phyloP scores from a whole-genome alignment of 2,797 vertebrate species.

The Cyclopterus lumpus region DNA sequence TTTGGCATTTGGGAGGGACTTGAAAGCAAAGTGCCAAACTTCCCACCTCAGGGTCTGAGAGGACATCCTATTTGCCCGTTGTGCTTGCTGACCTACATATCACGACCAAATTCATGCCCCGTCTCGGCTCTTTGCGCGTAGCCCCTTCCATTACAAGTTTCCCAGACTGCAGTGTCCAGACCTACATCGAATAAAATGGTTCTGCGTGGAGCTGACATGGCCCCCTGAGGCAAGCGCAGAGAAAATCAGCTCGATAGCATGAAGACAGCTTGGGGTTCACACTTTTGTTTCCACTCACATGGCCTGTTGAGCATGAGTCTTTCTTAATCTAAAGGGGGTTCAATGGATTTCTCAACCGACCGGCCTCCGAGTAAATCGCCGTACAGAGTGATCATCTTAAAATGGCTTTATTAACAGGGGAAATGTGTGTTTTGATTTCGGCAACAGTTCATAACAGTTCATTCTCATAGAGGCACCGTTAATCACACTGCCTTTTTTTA shows the following conservation, averaged over 20 bases:
- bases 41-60: slow-evolving; percentile 21
- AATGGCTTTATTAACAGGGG: slow-evolving; percentile 7
- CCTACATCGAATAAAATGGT: slow-evolving; percentile 47
- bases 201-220: slow-evolving; percentile 28
- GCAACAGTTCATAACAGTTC: slow-evolving; percentile 12
- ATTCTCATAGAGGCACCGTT: not conserved
- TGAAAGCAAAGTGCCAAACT: slow-evolving; percentile 26
- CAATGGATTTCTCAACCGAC: slow-evolving; percentile 15
- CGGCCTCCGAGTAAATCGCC: slow-evolving; percentile 1
- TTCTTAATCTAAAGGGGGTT: slow-evolving; percentile 9
- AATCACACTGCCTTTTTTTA: slow-evolving; percentile 33
- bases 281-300: slow-evolving; percentile 39
- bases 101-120: slow-evolving; percentile 28
- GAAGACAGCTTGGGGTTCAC: slow-evolving; percentile 30
- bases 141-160: slow-evolving; percentile 30
- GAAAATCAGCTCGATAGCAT: slow-evolving; percentile 20
- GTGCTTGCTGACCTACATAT: slow-evolving; percentile 65
- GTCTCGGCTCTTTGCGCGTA: not conserved
- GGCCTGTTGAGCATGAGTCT: slow-evolving; percentile 34
- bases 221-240: slow-evolving; percentile 32
- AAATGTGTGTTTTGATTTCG: slow-evolving; percentile 36
- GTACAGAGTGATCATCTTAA: slow-evolving; percentile 12
- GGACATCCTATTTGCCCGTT: slow-evolving; percentile 22
- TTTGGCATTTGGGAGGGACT: slow-evolving; percentile 3
- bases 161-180: slow-evolving; percentile 36